Conservation (phyloP, 2,113 vertebrate genomes). For the Pollachius pollachius region DNA sequence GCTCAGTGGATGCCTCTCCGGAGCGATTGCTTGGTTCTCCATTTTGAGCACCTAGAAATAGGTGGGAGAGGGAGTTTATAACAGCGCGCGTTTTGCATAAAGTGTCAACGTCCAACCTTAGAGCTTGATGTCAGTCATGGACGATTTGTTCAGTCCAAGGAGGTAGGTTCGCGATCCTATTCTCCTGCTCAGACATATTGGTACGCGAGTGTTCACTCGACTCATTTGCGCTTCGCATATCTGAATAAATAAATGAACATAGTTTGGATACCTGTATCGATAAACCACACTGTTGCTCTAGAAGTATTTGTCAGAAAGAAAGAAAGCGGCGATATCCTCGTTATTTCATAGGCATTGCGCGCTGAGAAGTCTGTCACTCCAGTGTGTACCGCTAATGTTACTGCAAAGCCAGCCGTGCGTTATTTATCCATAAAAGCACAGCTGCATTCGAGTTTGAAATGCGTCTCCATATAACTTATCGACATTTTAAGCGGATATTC, state of each 20-base stretch:
- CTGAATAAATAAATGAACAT: conserved; percentile 14
- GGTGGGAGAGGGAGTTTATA: conserved; percentile 72
- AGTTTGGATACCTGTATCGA: not conserved
- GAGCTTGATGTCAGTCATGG: conserved; percentile 87
- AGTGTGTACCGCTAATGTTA: too few species aligned
- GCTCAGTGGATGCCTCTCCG: conserved; percentile 86
- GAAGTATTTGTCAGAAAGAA: not conserved
- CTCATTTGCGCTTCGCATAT: conserved; percentile 19
- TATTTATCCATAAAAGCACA: not conserved
- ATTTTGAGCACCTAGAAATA: conserved; percentile 88
- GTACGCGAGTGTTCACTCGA: conserved; percentile 45
- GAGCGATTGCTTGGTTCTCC: conserved; percentile 89
- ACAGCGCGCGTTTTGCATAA: conserved; percentile 46
- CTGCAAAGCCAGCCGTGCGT: not conserved
- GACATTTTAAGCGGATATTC: not conserved
- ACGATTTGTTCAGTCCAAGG: conserved; percentile 90
- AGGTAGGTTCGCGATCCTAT: conserved; percentile 85
- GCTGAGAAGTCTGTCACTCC: not conserved
- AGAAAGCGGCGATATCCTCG: not conserved
- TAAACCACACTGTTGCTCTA: not conserved
- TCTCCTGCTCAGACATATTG: conserved; percentile 54
- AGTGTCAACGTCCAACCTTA: conserved; percentile 62
- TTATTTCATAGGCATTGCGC: not conserved
- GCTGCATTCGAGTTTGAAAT: not conserved
- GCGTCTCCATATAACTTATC: not conserved